Evolutionary conservation across 2,113 vertebrate species (phyloP).

Genomic region (Dicerorhinus sumatrensis): DNA sequence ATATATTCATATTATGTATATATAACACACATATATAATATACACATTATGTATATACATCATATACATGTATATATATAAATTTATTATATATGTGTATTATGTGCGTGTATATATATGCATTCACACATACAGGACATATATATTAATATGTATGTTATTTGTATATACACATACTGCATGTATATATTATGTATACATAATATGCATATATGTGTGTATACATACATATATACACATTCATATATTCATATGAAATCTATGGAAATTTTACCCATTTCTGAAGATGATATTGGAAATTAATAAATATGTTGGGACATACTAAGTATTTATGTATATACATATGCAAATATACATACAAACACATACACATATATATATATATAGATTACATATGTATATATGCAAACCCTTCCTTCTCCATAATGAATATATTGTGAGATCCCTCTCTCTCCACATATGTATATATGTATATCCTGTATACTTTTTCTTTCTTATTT

Average conservation of each 20-base stretch:
- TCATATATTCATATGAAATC: neutral
- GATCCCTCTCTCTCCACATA: neutral
- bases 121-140: neutral
- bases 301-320: neutral
- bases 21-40: neutral
- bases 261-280: slow-evolving; percentile 35
- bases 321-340: neutral
- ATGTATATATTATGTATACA: neutral
- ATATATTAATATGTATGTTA: neutral
- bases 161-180: neutral
- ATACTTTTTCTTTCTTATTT: neutral
- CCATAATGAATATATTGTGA: neutral
- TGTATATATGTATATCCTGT: neutral
- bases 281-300: slow-evolving; percentile 15
- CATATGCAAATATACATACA: neutral
- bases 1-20: neutral
- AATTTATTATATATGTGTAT: no score
- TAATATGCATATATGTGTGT: neutral
- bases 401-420: neutral
- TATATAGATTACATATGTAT: neutral
- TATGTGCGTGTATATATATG: neutral
- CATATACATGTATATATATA: neutral
- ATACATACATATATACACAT: neutral
- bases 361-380: neutral
- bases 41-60: neutral